These are phyloP conservation scores for Ophioderma brevispina DNA, from an alignment of 35 echinoderm and acorn worm species.

Conservation along the genomic window DNA sequence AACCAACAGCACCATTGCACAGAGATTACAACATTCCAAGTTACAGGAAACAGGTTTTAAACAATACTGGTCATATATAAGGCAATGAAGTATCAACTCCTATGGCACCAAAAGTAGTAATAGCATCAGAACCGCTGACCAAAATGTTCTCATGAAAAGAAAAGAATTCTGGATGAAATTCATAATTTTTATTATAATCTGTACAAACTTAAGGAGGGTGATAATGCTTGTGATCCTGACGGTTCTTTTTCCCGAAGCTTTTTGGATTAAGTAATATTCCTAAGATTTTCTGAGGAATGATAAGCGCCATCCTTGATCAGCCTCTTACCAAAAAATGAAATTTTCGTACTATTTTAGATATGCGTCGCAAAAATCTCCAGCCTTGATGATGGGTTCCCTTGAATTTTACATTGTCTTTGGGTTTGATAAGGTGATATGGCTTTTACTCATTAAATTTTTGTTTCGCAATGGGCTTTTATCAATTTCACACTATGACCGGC, in stretches of 20 bases:
- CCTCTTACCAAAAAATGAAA: background rate
- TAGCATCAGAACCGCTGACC: too few species aligned
- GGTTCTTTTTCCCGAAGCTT: background rate
- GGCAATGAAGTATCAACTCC: too few species aligned
- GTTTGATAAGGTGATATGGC: background rate
- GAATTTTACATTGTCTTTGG: too few species aligned
- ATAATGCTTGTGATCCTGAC: background rate
- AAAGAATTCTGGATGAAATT: too few species aligned
- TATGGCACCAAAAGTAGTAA: too few species aligned
- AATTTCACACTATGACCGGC: background rate
- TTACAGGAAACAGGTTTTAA: too few species aligned
- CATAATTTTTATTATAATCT: too few species aligned
- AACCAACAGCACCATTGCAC: too few species aligned
- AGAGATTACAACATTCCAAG: too few species aligned
- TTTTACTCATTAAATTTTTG: background rate
- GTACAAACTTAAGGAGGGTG: too few species aligned
- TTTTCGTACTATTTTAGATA: background rate
- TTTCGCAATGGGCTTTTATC: background rate
- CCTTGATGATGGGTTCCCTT: background rate
- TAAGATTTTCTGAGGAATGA: background rate
- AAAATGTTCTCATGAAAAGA: too few species aligned
- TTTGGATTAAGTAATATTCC: background rate
- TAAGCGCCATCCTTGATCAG: background rate
- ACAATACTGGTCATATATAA: too few species aligned
- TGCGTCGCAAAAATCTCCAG: background rate